Percentiles rank a stretch among this genome's conserved stretches.
These are phyloP conservation scores for Anagrus nilaparvatae DNA, from an alignment of 1,140 invertebrate species.

Conservation along the genomic window DNA sequence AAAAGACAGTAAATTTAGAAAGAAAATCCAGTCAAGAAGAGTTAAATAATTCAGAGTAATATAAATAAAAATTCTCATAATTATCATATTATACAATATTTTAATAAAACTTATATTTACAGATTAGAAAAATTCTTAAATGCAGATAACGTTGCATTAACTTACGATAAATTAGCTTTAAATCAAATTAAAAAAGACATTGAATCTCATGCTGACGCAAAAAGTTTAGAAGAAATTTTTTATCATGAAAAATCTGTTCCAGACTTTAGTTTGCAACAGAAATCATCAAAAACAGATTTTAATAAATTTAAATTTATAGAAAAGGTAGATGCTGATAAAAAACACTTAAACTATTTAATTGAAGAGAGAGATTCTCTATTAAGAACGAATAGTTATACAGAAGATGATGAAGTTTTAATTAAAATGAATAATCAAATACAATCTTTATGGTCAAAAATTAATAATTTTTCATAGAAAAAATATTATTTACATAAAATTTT, in stretches of 20 bases:
- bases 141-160: slow-evolving; percentile 28
- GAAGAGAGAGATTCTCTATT: slow-evolving; percentile 31
- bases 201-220: no score
- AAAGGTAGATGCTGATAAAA: no score
- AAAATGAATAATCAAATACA: slow-evolving; percentile 33
- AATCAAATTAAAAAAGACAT: slow-evolving; percentile 33
- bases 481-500: not conserved
- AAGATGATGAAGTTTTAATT: slow-evolving; percentile 35
- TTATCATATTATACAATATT: slow-evolving; percentile 2
- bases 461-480: no score
- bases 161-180: slow-evolving; percentile 29
- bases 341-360: no score
- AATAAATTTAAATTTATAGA: no score
- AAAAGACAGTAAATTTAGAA: no score
- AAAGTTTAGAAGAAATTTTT: no score
- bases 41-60: slow-evolving; percentile 32
- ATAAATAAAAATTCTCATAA: not conserved
- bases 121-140: slow-evolving; percentile 33
- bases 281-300: no score
- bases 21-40: slow-evolving; percentile 40
- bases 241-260: no score
- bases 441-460: no score
- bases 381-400: slow-evolving; percentile 33
- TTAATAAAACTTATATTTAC: slow-evolving; percentile 14
- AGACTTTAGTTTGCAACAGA: no score